Evolutionary conservation across 2,888 invertebrate species (phyloP), one percentile per base, ranked within the genome.

Genomic region (Parochlus steinenii): DNA sequence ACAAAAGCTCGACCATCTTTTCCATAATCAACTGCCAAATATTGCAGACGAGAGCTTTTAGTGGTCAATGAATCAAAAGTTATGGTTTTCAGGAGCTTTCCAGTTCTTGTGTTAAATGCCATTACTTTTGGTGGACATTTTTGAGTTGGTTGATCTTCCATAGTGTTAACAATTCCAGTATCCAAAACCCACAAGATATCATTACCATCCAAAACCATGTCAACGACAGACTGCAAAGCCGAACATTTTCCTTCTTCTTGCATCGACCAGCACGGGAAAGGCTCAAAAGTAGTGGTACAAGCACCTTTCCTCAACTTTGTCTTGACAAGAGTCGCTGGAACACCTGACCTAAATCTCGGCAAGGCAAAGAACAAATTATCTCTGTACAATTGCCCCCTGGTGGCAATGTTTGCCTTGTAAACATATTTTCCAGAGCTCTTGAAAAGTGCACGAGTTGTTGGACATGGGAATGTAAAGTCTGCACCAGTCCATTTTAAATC

Each of bases 181-280:
- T 81, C 80, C 40, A 81, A 55, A 1, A 72, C 65, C 81, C 81
- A 81, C 6, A 81, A 58, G 41, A 73, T 67, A 30, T 72, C 71
- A 51, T 75, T 65, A 25, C 53, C 54, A 43, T 74, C 73, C 17
- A 69, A 51, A 49, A 64, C 58, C 33, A 78, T 54, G 47, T 81
- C 80, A 1, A 80, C 69, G 2, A 71, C 77, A 35, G 71, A 77
- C 46, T 80, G 77, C 12, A 81, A 55, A 1, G 67, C 67, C 20
- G 64, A 58, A 47, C 67, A 74, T 55, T 68, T 71, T 38, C 65
- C 71, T 43, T 69, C 65, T 45, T 72, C 70, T 48, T 79, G 78
- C 36, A 67, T 55, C 3, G 64, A 58, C 63, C 74, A 64, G 44
- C 64, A 69, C 18, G 70, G 80, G 61, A 63, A 79, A 0, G 80